A percentile compares a stretch with the other conserved stretches of the same genome.
phyloP scores from a whole-genome alignment of 2,888 invertebrate species.

The Brachyopa scutellaris region DNA sequence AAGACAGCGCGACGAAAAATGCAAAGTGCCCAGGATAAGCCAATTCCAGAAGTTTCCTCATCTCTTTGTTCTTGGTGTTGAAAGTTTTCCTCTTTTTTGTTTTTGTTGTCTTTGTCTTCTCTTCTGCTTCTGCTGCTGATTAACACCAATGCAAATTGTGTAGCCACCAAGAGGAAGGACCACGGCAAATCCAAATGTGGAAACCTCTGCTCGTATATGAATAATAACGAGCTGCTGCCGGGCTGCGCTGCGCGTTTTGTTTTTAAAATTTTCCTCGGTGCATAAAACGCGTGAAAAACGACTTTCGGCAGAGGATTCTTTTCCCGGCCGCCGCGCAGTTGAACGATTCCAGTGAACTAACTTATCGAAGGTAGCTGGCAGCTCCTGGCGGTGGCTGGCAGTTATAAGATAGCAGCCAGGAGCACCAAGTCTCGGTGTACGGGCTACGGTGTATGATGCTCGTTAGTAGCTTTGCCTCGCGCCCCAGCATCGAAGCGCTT shows the following conservation, averaged over 20 bases:
- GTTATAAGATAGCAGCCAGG: slow-evolving; percentile 61
- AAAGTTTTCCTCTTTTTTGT: not conserved
- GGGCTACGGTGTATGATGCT: slow-evolving; percentile 70
- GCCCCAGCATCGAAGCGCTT: slow-evolving; percentile 45
- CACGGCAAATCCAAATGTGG: slow-evolving; percentile 36
- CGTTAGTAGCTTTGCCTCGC: slow-evolving; percentile 70
- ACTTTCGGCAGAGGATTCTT: slow-evolving; percentile 40
- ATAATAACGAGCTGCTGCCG: slow-evolving; percentile 68
- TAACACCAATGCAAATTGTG: slow-evolving; percentile 71
- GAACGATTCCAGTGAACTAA: slow-evolving; percentile 61
- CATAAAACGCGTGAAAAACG: slow-evolving; percentile 72
- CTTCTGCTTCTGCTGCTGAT: slow-evolving; percentile 38
- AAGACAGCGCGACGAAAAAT: slow-evolving; percentile 70
- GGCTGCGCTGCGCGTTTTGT: slow-evolving; percentile 16
- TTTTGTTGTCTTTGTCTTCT: not conserved
- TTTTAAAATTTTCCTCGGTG: slow-evolving; percentile 61
- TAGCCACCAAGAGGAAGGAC: slow-evolving; percentile 21
- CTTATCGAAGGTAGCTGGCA: slow-evolving; percentile 71
- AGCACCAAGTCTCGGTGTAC: slow-evolving; percentile 26
- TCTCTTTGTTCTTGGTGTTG: slow-evolving; percentile 61
- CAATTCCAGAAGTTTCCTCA: slow-evolving; percentile 70
- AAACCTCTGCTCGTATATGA: slow-evolving; percentile 54
- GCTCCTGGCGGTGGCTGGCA: slow-evolving; percentile 66
- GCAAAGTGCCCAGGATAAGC: slow-evolving; percentile 68
- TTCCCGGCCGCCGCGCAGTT: slow-evolving; percentile 8